Conservation (phyloP, 1,140 invertebrate species). For the Aphidius ervi region DNA sequence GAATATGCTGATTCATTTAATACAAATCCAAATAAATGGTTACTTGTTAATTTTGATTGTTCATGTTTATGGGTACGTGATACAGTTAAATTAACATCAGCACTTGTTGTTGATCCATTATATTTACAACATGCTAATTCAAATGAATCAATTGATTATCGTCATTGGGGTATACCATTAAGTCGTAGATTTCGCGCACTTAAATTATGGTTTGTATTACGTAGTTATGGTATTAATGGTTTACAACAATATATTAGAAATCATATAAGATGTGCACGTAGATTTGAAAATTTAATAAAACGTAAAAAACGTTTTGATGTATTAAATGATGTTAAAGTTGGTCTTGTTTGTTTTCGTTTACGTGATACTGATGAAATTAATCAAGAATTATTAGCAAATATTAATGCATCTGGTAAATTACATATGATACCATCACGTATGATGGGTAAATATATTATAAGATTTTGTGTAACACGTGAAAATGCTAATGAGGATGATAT, state of each 20-base stretch:
- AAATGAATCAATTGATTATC: slow-evolving; percentile 77
- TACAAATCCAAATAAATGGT: slow-evolving; percentile 91
- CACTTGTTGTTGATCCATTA: slow-evolving; percentile 89
- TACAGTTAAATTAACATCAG: slow-evolving; percentile 83
- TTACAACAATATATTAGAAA: slow-evolving; percentile 80
- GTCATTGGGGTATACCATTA: slow-evolving; percentile 87
- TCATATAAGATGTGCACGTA: slow-evolving; percentile 82
- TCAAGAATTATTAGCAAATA: slow-evolving; percentile 73
- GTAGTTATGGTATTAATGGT: slow-evolving; percentile 77
- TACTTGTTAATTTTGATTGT: slow-evolving; percentile 87
- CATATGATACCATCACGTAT: slow-evolving; percentile 87
- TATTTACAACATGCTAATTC: slow-evolving; percentile 81
- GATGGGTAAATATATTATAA: slow-evolving; percentile 72
- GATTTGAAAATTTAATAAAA: slow-evolving; percentile 73
- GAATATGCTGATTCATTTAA: slow-evolving; percentile 88
- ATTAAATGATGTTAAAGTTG: slow-evolving; percentile 73
- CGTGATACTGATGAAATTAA: slow-evolving; percentile 71
- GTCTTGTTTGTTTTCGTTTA: slow-evolving; percentile 68
- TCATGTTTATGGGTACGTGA: slow-evolving; percentile 88
- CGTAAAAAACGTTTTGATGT: slow-evolving; percentile 81
- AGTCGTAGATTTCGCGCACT: slow-evolving; percentile 80
- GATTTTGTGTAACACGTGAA: slow-evolving; percentile 81
- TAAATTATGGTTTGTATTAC: slow-evolving; percentile 86
- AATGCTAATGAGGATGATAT: slow-evolving; percentile 75
- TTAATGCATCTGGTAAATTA: slow-evolving; percentile 84